phyloP scores from a whole-genome alignment of 2,113 vertebrate genomes.

The Strix aluco region DNA sequence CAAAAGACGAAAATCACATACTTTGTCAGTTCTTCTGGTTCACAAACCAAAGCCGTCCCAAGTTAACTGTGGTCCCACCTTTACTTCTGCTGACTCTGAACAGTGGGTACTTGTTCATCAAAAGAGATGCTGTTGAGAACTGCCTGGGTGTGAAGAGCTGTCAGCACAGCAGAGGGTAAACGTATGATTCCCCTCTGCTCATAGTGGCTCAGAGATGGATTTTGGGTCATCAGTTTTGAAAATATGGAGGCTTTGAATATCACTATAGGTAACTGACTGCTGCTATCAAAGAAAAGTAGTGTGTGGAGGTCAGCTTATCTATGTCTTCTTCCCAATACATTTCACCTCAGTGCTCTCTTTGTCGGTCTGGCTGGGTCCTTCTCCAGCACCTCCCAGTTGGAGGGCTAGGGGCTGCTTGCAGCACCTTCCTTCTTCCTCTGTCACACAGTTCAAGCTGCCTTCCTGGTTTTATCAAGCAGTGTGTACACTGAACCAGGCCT shows the following conservation, averaged over 20 bases:
- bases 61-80: not conserved
- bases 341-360: not conserved
- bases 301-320: not conserved
- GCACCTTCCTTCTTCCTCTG: not conserved
- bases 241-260: not conserved
- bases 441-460: not conserved
- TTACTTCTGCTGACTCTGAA: not conserved
- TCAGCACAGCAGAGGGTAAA: not conserved
- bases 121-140: not conserved
- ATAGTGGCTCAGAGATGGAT: not conserved
- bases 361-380: fast-evolving
- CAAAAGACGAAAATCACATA: not conserved
- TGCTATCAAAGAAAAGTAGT: not conserved
- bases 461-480: not conserved
- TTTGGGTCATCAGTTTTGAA: not conserved
- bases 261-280: not conserved
- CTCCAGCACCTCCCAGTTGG: not conserved
- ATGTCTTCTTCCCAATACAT: not conserved
- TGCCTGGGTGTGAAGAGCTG: not conserved
- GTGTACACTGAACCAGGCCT: not conserved
- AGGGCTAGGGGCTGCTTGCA: not conserved
- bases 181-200: fast-evolving
- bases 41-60: not conserved
- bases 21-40: not conserved
- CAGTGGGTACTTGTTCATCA: not conserved